Evolutionary conservation across 2,797 vertebrate species (phyloP).

Genomic region (Melanotaenia maccullochi): DNA sequence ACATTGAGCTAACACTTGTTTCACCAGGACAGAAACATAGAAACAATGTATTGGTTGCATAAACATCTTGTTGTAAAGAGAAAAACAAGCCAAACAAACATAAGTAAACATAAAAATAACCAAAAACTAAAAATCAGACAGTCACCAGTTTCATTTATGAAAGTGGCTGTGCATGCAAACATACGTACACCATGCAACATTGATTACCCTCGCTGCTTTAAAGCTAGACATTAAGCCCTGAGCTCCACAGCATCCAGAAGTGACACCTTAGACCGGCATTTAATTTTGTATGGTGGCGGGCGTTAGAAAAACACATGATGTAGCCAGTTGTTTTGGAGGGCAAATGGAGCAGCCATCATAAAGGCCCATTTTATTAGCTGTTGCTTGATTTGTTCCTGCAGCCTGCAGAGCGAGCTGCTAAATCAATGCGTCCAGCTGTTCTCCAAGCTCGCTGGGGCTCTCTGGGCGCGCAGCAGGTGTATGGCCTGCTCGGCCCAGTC

Average conservation of each 20-base stretch:
- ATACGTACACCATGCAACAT: constrained; percentile 62
- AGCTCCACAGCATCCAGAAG: constrained; percentile 84
- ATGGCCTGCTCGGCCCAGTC: constrained; percentile 85
- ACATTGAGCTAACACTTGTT: constrained; percentile 31
- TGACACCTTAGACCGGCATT: constrained; percentile 92
- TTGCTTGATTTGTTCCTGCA: constrained; percentile 97
- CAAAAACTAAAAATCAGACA: background rate
- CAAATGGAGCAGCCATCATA: constrained; percentile 83
- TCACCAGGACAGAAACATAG: constrained; percentile 33
- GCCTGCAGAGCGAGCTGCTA: constrained; percentile 91
- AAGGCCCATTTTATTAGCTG: constrained; percentile 97
- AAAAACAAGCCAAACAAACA: constrained; percentile 23
- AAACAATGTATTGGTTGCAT: constrained; percentile 33
- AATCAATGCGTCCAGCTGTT: constrained; percentile 98
- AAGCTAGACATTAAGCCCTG: constrained; percentile 82
- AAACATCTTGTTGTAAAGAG: constrained; percentile 46
- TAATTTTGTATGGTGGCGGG: constrained; percentile 90
- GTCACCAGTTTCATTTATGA: constrained; percentile 2
- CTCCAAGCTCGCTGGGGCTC: constrained; percentile 82
- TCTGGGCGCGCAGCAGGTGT: constrained; percentile 94
- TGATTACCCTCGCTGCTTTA: constrained; percentile 83
- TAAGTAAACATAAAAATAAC: constrained; percentile 4
- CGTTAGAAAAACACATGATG: constrained; percentile 97
- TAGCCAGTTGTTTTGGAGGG: constrained; percentile 93
- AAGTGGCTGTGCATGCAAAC: constrained; percentile 26